phyloP scores from a whole-genome alignment of 1,140 invertebrate species.

The Caenorhabditis latens region DNA sequence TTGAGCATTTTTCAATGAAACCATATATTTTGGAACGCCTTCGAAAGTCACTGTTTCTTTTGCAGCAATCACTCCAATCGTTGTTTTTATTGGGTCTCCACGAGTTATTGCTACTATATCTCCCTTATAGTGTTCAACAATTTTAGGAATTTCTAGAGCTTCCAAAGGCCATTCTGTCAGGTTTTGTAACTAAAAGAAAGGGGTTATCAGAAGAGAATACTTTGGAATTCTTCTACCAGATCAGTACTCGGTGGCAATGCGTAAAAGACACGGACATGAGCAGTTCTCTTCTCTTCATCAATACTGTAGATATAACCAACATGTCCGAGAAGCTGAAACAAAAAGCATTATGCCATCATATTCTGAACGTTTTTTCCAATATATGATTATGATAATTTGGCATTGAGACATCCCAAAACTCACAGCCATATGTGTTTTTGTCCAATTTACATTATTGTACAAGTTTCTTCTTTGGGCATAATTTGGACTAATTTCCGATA shows the following conservation, averaged over 20 bases:
- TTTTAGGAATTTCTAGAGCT: background rate
- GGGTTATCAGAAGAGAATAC: background rate
- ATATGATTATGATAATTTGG: background rate
- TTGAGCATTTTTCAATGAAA: background rate
- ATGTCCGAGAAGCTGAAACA: constrained; percentile 15
- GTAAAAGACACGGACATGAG: constrained; percentile 2
- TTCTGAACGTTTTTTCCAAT: background rate
- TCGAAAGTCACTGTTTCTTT: background rate
- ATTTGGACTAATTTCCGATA: constrained; percentile 33
- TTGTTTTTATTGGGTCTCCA: constrained; percentile 15
- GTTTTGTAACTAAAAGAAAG: constrained; percentile 17
- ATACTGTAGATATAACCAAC: constrained; percentile 18
- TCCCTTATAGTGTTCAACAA: constrained; percentile 12
- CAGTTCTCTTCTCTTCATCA: background rate
- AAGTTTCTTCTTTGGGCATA: constrained; percentile 4
- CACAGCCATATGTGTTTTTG: constrained; percentile 43
- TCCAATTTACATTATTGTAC: constrained; percentile 37
- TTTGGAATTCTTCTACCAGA: background rate
- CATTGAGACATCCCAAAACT: background rate
- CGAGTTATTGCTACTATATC: constrained; percentile 29
- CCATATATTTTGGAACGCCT: constrained; percentile 7
- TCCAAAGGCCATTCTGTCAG: constrained; percentile 29
- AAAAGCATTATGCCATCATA: background rate
- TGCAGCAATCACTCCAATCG: constrained; percentile 39
- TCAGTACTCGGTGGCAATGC: constrained; percentile 8